Conservation (phyloP, 1,140 invertebrate genomes). For the Linepithema humile region DNA sequence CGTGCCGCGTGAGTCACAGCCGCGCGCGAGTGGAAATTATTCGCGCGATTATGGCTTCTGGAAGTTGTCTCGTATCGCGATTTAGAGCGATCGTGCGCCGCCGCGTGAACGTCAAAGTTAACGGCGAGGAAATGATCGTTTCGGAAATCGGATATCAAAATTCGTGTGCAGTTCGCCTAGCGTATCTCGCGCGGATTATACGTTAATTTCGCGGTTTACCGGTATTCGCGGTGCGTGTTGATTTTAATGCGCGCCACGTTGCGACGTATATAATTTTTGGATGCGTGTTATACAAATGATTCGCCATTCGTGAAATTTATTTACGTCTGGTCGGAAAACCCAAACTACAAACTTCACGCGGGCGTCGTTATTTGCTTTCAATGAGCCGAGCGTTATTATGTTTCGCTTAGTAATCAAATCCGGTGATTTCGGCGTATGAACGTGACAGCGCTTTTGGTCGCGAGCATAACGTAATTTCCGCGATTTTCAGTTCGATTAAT, state of each 20-base stretch:
- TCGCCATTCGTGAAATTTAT: constrained; percentile 54
- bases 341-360: constrained; percentile 46
- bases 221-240: constrained; percentile 27
- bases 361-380: constrained; percentile 51
- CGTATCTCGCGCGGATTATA: constrained; percentile 6
- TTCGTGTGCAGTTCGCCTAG: not conserved
- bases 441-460: constrained; percentile 64
- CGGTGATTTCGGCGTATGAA: constrained; percentile 65
- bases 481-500: constrained; percentile 72
- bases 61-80: not conserved
- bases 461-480: constrained; percentile 64
- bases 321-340: constrained; percentile 44
- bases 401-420: constrained; percentile 62
- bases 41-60: not conserved
- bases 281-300: constrained; percentile 45
- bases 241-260: constrained; percentile 34
- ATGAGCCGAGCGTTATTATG: constrained; percentile 58
- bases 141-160: not conserved
- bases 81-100: not conserved
- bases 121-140: not conserved
- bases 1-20: constrained; percentile 63
- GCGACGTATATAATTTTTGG: constrained; percentile 44
- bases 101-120: not conserved
- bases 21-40: constrained; percentile 20
- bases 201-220: constrained; percentile 50